Conservation (phyloP, 2,797 vertebrate species). For the Helarctos malayanus region DNA sequence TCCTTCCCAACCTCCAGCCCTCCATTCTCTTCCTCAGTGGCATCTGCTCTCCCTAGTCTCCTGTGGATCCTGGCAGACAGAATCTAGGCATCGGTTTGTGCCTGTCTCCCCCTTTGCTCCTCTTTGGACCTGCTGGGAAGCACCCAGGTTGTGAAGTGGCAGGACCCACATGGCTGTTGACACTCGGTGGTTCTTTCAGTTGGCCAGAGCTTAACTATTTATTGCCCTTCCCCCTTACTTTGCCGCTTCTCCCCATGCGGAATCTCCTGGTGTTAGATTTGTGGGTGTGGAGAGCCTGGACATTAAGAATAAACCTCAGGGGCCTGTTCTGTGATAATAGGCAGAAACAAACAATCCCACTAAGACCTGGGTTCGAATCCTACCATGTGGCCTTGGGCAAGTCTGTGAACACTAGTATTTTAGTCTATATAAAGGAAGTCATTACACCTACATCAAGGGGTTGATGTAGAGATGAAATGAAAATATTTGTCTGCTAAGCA, state of each 20-base stretch:
- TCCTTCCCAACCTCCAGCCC: background rate
- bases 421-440: background rate
- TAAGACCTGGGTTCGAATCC: background rate
- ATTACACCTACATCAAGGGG: background rate
- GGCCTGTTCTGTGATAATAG: background rate
- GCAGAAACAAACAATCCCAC: background rate
- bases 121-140: background rate
- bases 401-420: background rate
- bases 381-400: background rate
- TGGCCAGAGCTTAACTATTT: background rate
- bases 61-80: background rate
- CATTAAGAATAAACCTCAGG: background rate
- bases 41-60: background rate
- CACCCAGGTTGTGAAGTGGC: background rate
- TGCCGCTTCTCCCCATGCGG: background rate
- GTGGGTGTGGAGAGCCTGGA: background rate
- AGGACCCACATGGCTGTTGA: background rate
- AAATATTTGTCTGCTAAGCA: slow-evolving; percentile 30
- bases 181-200: background rate
- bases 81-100: background rate
- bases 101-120: background rate
- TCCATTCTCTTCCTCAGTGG: background rate
- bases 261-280: background rate
- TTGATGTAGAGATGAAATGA: background rate
- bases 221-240: background rate